Evolutionary conservation across 2,888 invertebrate genomes (phyloP).

Genomic region (Allygus modestus): DNA sequence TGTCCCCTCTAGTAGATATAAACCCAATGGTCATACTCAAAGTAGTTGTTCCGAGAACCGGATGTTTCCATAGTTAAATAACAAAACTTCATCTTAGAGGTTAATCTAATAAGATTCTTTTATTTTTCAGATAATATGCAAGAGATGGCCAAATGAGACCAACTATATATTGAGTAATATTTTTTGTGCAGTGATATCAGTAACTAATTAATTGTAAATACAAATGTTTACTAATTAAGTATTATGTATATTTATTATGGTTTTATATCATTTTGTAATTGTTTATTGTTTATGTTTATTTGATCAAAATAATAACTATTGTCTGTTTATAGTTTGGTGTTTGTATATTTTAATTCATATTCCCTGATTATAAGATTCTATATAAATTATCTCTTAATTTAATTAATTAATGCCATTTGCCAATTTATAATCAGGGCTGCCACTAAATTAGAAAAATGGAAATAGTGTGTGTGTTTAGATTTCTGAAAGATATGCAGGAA

Average conservation of each 20-base stretch:
- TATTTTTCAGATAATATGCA: neutral
- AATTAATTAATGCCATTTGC: too few relatives aligned
- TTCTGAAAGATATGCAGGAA: too few relatives aligned
- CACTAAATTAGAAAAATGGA: too few relatives aligned
- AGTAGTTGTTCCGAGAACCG: too few relatives aligned
- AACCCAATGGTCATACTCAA: too few relatives aligned
- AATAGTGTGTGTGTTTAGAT: too few relatives aligned
- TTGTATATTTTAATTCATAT: neutral
- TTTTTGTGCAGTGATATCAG: neutral
- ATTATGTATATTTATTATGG: neutral
- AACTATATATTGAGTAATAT: neutral
- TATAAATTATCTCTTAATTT: too few relatives aligned
- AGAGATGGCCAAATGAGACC: neutral
- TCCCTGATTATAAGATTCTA: too few relatives aligned
- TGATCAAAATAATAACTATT: neutral
- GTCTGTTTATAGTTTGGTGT: neutral
- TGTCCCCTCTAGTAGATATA: too few relatives aligned
- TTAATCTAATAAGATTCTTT: neutral
- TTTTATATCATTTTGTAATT: slow-evolving; percentile 1
- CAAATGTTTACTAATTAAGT: neutral
- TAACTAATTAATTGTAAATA: slow-evolving; percentile 14
- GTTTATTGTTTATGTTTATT: neutral
- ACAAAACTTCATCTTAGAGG: too few relatives aligned
- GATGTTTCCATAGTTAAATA: too few relatives aligned
- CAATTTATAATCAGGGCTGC: too few relatives aligned